A percentile compares a stretch with the other conserved stretches of the same genome.
phyloP scores from a whole-genome alignment of 2,113 vertebrate genomes.

The Archocentrus centrarchus region DNA sequence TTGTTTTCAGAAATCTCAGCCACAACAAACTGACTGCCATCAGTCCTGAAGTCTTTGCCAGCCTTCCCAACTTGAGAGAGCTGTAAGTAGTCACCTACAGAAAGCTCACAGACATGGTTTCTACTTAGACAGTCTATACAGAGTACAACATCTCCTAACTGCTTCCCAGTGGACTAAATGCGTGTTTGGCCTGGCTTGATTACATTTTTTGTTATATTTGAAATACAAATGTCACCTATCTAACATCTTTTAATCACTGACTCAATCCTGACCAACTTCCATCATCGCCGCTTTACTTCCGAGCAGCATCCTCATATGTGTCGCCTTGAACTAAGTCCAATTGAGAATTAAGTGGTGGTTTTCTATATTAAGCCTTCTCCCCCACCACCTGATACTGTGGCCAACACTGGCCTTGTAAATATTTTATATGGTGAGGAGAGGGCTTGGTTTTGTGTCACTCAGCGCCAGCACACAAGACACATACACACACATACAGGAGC shows the following conservation, averaged over 20 bases:
- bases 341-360: constrained; percentile 83
- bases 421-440: constrained; percentile 84
- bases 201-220: background rate
- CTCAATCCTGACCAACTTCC: constrained; percentile 14
- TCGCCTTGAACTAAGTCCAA: constrained; percentile 78
- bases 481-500: constrained; percentile 50
- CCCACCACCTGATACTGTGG: constrained; percentile 88
- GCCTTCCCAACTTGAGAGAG: constrained; percentile 88
- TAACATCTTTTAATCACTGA: background rate
- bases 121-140: background rate
- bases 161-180: background rate
- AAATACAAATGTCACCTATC: background rate
- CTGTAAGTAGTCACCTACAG: constrained; percentile 86
- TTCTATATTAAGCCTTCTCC: constrained; percentile 90
- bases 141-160: background rate
- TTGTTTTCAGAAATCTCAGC: constrained; percentile 90
- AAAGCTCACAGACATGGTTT: background rate
- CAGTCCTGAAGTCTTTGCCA: constrained; percentile 84
- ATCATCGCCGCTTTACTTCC: constrained; percentile 19
- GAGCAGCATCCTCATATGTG: constrained; percentile 54
- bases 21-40: constrained; percentile 90
- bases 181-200: background rate
- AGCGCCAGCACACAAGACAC: constrained; percentile 43
- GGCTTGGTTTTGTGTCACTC: constrained; percentile 73
- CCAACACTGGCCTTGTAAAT: constrained; percentile 86